Evolutionary conservation across 2,797 vertebrate species (phyloP), one percentile per base, ranked within the genome.

Genomic region (Chelonia mydas): DNA sequence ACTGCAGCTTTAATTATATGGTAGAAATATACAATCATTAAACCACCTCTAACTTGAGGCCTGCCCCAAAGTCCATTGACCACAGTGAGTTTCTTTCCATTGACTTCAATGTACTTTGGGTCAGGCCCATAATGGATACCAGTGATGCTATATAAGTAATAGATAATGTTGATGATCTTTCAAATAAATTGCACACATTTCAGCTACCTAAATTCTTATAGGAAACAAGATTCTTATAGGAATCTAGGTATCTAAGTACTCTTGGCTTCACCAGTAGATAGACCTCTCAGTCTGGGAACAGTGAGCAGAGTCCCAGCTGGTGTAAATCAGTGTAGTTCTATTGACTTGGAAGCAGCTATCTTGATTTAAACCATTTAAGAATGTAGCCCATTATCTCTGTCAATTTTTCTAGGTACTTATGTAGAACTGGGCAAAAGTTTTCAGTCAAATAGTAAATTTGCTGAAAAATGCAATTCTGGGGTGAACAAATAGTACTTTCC

Each of bases 301-400:
- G 90, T 27, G 81, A 54, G 28, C 11, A 54, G 6, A 74, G 94
- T 92, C 55, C 55, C 83, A 72, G 45, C 5, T 59, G 80, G 13
- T 77, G 27, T 82, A 82, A 93, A 45, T 8, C 84, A 50, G 7
- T 59, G 10, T 77, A 89, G 53, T 78, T 91, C 57, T 28, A 1
- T 86, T 86, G 86, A 65, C 49, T 92, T 15, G 83, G 2, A 5
- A 93, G 50, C n/a, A 81, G 45, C 86, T 93, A 74, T 95, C 82
- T 90, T 93, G 80, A 90, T 94, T 90, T 94, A 95, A 77, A 90
- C 84, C 80, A 87, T 78, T 83, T 90, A 84, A 96, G 92, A 87
- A 91, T 91, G 84, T 86, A 17, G 95, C 81, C 50, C 37, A 21
- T 86, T 74, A 88, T 78, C 96, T 21, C 90, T 90, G 28, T 17